These are phyloP conservation scores for Notospermus geniculatus DNA, from an alignment of 1,140 invertebrate genomes.

Conservation along the genomic window DNA sequence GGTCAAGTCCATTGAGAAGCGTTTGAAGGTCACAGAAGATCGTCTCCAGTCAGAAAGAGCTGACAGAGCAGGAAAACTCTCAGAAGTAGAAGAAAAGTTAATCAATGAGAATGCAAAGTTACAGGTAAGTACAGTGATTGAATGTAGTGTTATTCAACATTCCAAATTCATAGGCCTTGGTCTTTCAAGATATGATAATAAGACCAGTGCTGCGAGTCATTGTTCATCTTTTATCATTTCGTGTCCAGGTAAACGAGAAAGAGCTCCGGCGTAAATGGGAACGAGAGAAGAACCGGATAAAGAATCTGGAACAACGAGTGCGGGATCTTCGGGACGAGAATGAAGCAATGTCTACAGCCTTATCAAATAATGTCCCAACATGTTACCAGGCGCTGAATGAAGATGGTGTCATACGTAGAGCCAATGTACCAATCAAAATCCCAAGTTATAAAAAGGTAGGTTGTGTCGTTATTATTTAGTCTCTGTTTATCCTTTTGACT, in stretches of 20 bases:
- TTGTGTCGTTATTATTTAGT: too few relatives aligned
- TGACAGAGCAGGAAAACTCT: constrained; percentile 47
- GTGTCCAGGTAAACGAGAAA: constrained; percentile 38
- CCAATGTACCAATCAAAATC: neutral
- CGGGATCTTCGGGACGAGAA: constrained; percentile 43
- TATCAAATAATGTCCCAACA: neutral
- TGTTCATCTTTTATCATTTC: too few relatives aligned
- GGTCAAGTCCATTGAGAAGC: constrained; percentile 40
- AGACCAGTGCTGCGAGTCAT: too few relatives aligned
- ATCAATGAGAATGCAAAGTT: constrained; percentile 49
- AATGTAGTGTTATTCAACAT: too few relatives aligned
- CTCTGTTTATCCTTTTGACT: too few relatives aligned
- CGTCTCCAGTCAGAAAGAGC: constrained; percentile 46
- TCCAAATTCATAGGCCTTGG: too few relatives aligned
- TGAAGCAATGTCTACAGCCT: constrained; percentile 19
- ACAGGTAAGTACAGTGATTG: constrained; percentile 31
- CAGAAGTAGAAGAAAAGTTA: constrained; percentile 50
- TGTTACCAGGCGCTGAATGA: constrained; percentile 3
- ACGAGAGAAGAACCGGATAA: constrained; percentile 43
- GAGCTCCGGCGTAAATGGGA: constrained; percentile 40
- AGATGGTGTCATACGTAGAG: constrained; percentile 1
- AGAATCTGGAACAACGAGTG: constrained; percentile 36
- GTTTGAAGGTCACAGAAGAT: constrained; percentile 49
- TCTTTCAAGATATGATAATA: too few relatives aligned
- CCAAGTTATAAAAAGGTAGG: constrained; percentile 3